Evolutionary conservation across 2,888 invertebrate genomes (phyloP).

Genomic region (Erebia ligea): DNA sequence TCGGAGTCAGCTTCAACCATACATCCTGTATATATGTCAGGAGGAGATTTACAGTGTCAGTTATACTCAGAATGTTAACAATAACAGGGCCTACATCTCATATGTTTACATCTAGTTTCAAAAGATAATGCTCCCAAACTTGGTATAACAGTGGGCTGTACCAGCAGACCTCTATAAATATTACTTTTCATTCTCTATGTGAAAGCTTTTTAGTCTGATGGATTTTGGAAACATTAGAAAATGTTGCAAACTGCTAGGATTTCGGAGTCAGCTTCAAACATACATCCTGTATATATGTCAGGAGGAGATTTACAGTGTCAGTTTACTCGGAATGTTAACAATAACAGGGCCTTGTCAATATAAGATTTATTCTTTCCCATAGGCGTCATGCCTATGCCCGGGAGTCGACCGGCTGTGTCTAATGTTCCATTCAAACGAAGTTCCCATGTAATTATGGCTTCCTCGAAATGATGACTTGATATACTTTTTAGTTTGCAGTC

Average conservation of each 20-base stretch:
- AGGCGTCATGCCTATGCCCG: slow-evolving; percentile 38
- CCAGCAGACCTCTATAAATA: too few species aligned
- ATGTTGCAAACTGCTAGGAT: not conserved
- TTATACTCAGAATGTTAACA: slow-evolving; percentile 21
- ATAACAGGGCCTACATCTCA: slow-evolving; percentile 46
- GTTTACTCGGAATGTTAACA: slow-evolving; percentile 20
- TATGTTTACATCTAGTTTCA: too few species aligned
- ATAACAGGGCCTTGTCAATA: slow-evolving; percentile 58
- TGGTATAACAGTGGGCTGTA: too few species aligned
- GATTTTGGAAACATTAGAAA: not conserved
- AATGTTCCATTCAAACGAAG: slow-evolving; percentile 57
- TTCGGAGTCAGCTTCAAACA: not conserved
- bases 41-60: slow-evolving; percentile 5
- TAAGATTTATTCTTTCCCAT: slow-evolving; percentile 74
- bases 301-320: slow-evolving; percentile 3
- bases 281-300: too few species aligned
- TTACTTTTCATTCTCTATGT: too few species aligned
- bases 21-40: too few species aligned
- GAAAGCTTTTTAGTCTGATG: too few species aligned
- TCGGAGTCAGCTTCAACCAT: not conserved
- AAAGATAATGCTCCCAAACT: too few species aligned
- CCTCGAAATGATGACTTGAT: slow-evolving; percentile 50
- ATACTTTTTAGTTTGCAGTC: slow-evolving; percentile 1
- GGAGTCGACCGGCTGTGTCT: slow-evolving; percentile 48
- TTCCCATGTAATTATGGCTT: slow-evolving; percentile 58